These are phyloP conservation scores for Morinoia aosen DNA, from an alignment of 2,888 invertebrate species.

Conservation along the genomic window DNA sequence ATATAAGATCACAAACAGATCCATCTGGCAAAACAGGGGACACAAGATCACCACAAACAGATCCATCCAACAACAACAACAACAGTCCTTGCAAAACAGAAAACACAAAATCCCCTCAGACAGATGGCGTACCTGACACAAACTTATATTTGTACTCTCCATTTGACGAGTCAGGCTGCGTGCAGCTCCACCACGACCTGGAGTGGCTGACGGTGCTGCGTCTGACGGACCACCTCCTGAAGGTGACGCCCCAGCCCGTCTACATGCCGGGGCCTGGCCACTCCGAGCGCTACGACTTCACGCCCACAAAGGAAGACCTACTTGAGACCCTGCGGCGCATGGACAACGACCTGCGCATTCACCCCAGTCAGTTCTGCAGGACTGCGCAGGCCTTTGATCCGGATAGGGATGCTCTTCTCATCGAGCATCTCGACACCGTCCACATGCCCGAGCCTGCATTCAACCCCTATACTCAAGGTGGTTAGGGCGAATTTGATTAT, in stretches of 20 bases:
- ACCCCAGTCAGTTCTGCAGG: slow-evolving; percentile 77
- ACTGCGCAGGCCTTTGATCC: slow-evolving; percentile 57
- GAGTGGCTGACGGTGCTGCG: slow-evolving; percentile 94
- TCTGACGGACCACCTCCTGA: slow-evolving; percentile 89
- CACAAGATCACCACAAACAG: background rate
- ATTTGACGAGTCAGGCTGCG: background rate
- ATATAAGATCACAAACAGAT: background rate
- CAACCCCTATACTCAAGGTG: slow-evolving; percentile 73
- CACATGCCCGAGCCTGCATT: slow-evolving; percentile 68
- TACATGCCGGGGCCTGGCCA: slow-evolving; percentile 88
- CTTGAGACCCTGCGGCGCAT: slow-evolving; percentile 78
- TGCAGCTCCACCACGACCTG: slow-evolving; percentile 82
- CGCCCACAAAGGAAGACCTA: slow-evolving; percentile 83
- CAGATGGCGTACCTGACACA: background rate
- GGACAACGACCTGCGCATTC: slow-evolving; percentile 79
- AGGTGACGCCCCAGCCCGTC: slow-evolving; percentile 78
- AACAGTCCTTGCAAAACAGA: background rate
- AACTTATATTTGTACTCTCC: slow-evolving; percentile 57
- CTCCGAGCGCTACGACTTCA: slow-evolving; percentile 78
- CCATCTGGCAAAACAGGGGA: background rate
- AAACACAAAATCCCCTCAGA: background rate
- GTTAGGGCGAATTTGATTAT: slow-evolving; percentile 48
- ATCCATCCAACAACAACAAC: background rate
- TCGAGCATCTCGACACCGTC: slow-evolving; percentile 61
- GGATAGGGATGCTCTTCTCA: slow-evolving; percentile 55